Conservation (phyloP, 2,113 vertebrate species). For the Cromileptes altivelis region DNA sequence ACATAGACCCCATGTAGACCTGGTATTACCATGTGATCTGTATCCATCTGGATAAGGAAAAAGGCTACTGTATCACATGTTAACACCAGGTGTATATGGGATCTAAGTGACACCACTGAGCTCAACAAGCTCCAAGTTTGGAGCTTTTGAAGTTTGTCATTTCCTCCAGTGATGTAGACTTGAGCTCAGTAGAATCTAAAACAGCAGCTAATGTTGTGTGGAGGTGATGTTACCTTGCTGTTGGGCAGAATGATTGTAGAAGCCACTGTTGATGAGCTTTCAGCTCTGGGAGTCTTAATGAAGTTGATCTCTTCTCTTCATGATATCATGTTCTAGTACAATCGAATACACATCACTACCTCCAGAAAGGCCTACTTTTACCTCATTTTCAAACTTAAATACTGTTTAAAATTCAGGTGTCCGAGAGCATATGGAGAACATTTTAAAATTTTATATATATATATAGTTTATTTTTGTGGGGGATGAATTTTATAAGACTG, state of each 20-base stretch:
- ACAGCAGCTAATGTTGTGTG: not conserved
- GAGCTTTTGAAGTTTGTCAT: conserved; percentile 1
- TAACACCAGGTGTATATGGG: not conserved
- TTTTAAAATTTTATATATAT: conserved; percentile 95
- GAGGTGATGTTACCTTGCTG: conserved; percentile 1
- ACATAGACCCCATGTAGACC: not conserved
- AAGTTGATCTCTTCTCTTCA: conserved; percentile 86
- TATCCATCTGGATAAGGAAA: not conserved
- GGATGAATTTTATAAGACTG: conserved; percentile 95
- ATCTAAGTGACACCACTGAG: not conserved
- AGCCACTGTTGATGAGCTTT: conserved; percentile 71
- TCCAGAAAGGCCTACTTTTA: conserved; percentile 94
- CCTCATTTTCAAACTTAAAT: conserved; percentile 95
- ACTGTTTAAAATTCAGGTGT: conserved; percentile 86
- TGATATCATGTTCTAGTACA: conserved; percentile 91
- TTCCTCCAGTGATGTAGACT: not conserved
- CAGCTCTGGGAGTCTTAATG: conserved; percentile 85
- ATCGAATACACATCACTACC: conserved; percentile 96
- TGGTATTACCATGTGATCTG: conserved; percentile 3
- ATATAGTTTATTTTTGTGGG: conserved; percentile 95
- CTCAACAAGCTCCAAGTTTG: not conserved
- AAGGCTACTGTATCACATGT: not conserved
- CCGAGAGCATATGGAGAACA: conserved; percentile 90
- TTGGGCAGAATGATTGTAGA: conserved; percentile 70
- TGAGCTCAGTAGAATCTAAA: conserved; percentile 1